phyloP scores from a whole-genome alignment of 2,797 vertebrate species.

The Paedocypris micromegethes region DNA sequence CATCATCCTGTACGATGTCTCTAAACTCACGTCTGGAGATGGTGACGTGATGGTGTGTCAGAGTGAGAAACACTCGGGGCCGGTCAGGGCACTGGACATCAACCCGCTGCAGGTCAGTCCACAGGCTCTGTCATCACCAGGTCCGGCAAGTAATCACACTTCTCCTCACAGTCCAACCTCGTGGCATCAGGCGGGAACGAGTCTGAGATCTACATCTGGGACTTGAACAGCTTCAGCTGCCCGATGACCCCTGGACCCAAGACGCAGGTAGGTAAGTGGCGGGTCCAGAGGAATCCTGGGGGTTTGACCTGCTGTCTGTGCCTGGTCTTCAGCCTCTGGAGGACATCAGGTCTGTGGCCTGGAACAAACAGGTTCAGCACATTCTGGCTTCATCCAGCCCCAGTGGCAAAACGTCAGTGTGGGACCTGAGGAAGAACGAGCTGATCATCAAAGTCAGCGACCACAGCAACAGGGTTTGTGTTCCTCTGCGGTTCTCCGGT shows the following conservation, averaged over 20 bases:
- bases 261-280: constrained; percentile 76
- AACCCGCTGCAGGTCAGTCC: constrained; percentile 87
- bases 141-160: background rate
- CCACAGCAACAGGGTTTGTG: constrained; percentile 90
- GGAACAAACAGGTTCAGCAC: constrained; percentile 97
- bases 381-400: constrained; percentile 93
- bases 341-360: constrained; percentile 90
- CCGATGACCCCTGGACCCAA: constrained; percentile 97
- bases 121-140: background rate
- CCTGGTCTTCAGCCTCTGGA: constrained; percentile 74
- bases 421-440: constrained; percentile 96
- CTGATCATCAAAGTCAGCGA: constrained; percentile 99
- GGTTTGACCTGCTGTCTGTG: constrained; percentile 3
- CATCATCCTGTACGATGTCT: constrained; percentile 88
- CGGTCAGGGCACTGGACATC: constrained; percentile 88
- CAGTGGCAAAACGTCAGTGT: constrained; percentile 86
- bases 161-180: constrained; percentile 68
- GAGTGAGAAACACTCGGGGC: constrained; percentile 85
- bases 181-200: constrained; percentile 95
- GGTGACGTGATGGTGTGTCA: constrained; percentile 83
- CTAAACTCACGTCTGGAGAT: constrained; percentile 83
- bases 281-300: background rate
- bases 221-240: constrained; percentile 89
- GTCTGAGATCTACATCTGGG: constrained; percentile 99
- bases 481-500: background rate